Base-by-base conservation (phyloP, 2,888 invertebrate genomes). In the Yponomeuta plumbellus region DNA sequence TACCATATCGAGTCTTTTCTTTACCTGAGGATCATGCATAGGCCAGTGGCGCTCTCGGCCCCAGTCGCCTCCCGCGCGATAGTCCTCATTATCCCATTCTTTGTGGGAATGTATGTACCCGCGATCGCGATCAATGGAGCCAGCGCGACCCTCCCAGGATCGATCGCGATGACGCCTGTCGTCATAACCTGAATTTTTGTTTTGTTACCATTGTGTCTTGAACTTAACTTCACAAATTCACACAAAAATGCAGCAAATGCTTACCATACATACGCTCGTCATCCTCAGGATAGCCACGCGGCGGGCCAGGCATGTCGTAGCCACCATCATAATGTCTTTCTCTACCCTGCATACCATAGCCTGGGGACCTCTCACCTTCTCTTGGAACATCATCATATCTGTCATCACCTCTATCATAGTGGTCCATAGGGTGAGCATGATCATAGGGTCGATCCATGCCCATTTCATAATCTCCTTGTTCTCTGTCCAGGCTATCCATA, bases 11-110 rank as follows among this genome's bases (percentile, higher is more conserved):
- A 26, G 22, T 23, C 0, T 26, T 11, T 22, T n/a, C 59, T 34
- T n/a, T 79, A 89, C 91, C 88, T 90, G 91, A 59, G 85, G 76
- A 61, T 92, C 91, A 72, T 87, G 88, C 72, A 90, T 83, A 11
- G 86, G 84, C 92, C 92, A 92, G 70, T 88, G 91, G 58, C 91
- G 79, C 26, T 92, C 92, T 67, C 92, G 76, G 39, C 85, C 84
- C 88, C 92, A 91, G 71, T 92, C 92, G 59, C 91, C 87, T 61
- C 88, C 80, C 61, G 91, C 84, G 64, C 92, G 89, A 69, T 93
- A 93, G 66, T 93, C 93, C 61, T 91, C 90, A 74, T 81, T 86
- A 21, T 91, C 91, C 92, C 92, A 92, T 17, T 92, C 91, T 76
- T 92, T 92, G 70, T 87, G 90, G 0, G 87, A 82, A 75, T 91